These are phyloP conservation scores for Drosophila robusta DNA, from an alignment of 2,888 invertebrate genomes.

Conservation along the genomic window DNA sequence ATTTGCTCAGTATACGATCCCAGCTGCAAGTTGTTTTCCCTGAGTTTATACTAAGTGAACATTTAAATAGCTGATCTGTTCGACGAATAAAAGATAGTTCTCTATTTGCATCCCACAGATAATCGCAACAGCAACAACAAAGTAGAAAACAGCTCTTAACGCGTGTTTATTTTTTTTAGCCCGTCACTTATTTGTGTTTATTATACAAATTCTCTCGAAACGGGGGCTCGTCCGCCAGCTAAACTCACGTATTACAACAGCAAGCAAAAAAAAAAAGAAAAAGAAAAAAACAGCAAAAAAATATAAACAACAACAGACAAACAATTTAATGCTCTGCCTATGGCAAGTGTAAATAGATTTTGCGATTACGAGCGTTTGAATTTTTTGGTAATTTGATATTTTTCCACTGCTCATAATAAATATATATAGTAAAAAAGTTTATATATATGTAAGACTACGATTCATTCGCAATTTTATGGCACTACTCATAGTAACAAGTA, in stretches of 20 bases:
- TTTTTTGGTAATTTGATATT: constrained; percentile 12
- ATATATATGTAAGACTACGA: not conserved
- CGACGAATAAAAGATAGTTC: not conserved
- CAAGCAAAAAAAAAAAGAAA: not conserved
- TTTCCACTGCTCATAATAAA: constrained; percentile 11
- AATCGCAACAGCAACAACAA: not conserved
- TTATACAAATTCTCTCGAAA: constrained; percentile 13
- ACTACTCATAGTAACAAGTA: constrained; percentile 33
- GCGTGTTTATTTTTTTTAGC: constrained; percentile 12
- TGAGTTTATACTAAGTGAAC: not conserved
- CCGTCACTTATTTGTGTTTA: constrained; percentile 26
- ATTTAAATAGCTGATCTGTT: constrained; percentile 1
- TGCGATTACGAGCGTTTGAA: constrained; percentile 2
- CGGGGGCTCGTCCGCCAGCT: constrained; percentile 42
- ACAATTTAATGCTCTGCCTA: constrained; percentile 4
- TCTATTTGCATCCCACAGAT: constrained; percentile 1
- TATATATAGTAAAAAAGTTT: not conserved
- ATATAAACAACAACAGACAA: not conserved
- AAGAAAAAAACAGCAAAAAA: not conserved
- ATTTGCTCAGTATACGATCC: not conserved
- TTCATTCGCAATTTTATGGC: constrained; percentile 14
- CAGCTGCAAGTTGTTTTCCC: constrained; percentile 1
- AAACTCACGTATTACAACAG: constrained; percentile 40
- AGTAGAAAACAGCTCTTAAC: not conserved
- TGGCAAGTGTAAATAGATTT: constrained; percentile 9